Conservation (phyloP, 2,888 invertebrate species). For the Galerucella calmariensis region DNA sequence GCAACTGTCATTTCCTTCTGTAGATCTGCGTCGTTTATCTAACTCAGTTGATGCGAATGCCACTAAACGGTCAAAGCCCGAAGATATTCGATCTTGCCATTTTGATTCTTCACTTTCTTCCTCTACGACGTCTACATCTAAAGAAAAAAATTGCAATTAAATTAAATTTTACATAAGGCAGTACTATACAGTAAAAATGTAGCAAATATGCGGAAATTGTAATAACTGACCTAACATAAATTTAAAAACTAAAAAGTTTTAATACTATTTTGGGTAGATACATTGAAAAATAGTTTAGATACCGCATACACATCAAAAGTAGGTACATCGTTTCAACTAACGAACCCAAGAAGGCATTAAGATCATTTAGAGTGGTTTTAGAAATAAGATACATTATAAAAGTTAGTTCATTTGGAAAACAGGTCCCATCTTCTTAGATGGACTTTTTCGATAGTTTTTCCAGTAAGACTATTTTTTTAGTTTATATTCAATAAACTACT, state of each 20-base stretch:
- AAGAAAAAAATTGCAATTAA: conserved; percentile 35
- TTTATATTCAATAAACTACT: no score
- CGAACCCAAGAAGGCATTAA: no score
- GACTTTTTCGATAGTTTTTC: no score
- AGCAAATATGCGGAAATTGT: conserved; percentile 10
- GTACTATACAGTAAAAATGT: conserved; percentile 9
- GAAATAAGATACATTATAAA: no score
- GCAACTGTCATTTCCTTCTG: conserved; percentile 79
- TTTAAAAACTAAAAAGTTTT: background rate
- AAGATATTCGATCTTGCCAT: conserved; percentile 94
- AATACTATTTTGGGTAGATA: background rate
- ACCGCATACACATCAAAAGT: no score
- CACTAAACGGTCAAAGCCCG: conserved; percentile 92
- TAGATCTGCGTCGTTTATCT: conserved; percentile 85
- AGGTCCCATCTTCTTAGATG: no score
- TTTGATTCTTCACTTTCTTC: conserved; percentile 84
- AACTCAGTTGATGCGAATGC: conserved; percentile 93
- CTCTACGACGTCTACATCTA: conserved; percentile 71
- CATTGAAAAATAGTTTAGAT: no score
- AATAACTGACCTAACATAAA: background rate
- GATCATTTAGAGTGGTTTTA: no score
- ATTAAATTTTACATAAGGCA: conserved; percentile 1
- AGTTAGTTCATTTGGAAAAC: no score
- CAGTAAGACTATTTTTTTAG: no score
- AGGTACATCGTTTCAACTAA: no score